phyloP scores from a whole-genome alignment of 1,140 invertebrate species.

The Neelides sp. region DNA sequence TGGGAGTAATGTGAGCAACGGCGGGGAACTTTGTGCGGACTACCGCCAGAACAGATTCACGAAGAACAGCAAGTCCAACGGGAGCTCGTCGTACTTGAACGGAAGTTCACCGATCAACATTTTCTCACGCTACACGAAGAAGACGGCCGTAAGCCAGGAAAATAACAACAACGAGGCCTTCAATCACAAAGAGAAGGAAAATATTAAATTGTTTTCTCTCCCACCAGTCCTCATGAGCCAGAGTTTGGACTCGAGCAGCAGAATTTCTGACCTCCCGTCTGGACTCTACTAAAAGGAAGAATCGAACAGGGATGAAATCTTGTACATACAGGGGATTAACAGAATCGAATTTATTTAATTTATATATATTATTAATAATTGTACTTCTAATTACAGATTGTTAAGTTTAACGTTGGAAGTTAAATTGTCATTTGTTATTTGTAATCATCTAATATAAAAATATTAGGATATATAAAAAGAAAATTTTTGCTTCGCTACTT shows the following conservation, averaged over 20 bases:
- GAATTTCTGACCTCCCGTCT: constrained; percentile 27
- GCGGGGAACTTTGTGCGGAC: constrained; percentile 15
- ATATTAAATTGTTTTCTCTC: constrained; percentile 28
- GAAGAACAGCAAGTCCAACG: constrained; percentile 17
- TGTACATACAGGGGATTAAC: too few relatives aligned
- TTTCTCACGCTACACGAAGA: constrained; percentile 24
- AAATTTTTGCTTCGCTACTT: too few relatives aligned
- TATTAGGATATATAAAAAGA: too few relatives aligned
- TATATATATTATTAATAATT: too few relatives aligned
- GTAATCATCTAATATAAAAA: too few relatives aligned
- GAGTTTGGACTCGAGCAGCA: constrained; percentile 12
- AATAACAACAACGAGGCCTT: constrained; percentile 8
- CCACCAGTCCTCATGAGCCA: constrained; percentile 23
- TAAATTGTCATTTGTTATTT: too few relatives aligned
- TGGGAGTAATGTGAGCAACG: background rate
- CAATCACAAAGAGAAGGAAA: constrained; percentile 20
- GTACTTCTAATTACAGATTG: too few relatives aligned
- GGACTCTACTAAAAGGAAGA: constrained; percentile 26
- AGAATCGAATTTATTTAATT: too few relatives aligned
- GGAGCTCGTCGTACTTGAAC: background rate
- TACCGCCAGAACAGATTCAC: constrained; percentile 28
- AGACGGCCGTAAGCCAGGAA: constrained; percentile 15
- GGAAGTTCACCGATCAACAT: constrained; percentile 6
- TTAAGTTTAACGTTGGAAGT: too few relatives aligned
- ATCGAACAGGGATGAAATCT: too few relatives aligned